phyloP scores from a whole-genome alignment of 2,888 invertebrate genomes.

The Tupiocoris notatus region DNA sequence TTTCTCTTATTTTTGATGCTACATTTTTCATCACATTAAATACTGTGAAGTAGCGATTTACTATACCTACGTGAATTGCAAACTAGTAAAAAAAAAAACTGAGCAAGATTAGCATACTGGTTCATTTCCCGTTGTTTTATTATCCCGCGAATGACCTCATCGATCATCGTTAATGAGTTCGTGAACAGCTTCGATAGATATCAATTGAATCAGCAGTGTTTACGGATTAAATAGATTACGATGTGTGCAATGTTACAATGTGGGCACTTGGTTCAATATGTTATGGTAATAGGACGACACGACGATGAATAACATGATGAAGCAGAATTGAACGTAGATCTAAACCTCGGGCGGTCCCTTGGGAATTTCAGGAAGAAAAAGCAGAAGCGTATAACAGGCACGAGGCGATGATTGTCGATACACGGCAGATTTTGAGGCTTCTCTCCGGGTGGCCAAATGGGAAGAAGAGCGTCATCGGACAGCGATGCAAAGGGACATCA shows the following conservation, averaged over 20 bases:
- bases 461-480: background rate
- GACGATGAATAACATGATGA: slow-evolving; percentile 23
- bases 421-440: background rate
- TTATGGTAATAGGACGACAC: slow-evolving; percentile 29
- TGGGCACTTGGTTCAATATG: background rate
- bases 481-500: background rate
- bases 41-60: no score
- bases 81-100: no score
- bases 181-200: background rate
- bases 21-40: no score
- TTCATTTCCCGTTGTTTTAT: no score
- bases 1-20: no score
- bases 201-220: background rate
- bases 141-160: no score
- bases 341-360: slow-evolving; percentile 10
- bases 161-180: background rate
- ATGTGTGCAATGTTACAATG: background rate
- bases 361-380: slow-evolving; percentile 33
- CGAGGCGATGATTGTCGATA: slow-evolving; percentile 9
- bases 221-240: background rate
- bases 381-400: slow-evolving; percentile 19
- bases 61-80: no score
- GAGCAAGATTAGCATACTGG: no score
- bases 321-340: background rate
- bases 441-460: slow-evolving; percentile 12